phyloP scores from a whole-genome alignment of 2,113 vertebrate genomes.

The Gasterosteus nipponicus region DNA sequence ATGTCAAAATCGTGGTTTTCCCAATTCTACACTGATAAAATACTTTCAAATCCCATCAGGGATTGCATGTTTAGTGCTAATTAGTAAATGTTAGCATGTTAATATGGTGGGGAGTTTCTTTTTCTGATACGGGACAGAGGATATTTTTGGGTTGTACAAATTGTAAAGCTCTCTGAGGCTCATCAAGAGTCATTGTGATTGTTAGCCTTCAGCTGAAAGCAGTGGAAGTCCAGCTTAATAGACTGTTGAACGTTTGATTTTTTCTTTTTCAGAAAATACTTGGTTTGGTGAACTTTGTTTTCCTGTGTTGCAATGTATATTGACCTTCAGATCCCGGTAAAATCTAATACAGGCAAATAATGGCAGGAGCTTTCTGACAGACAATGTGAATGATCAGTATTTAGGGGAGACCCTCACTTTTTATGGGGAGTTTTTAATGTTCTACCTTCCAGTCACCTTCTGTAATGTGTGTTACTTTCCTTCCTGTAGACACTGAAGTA shows the following conservation, averaged over 20 bases:
- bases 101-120: not conserved
- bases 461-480: not conserved
- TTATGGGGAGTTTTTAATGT: not conserved
- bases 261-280: not conserved
- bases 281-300: not conserved
- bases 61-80: not conserved
- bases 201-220: not conserved
- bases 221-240: not conserved
- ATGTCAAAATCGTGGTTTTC: not conserved
- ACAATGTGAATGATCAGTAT: not conserved
- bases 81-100: not conserved
- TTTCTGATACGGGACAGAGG: too few relatives aligned
- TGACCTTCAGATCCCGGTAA: not conserved
- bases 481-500: constrained; percentile 86
- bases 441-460: not conserved
- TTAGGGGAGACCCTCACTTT: not conserved
- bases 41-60: not conserved
- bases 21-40: not conserved
- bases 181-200: not conserved
- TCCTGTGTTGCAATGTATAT: not conserved
- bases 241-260: not conserved
- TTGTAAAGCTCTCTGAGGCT: too few relatives aligned
- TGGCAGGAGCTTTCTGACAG: not conserved
- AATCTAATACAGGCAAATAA: not conserved
- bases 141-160: too few relatives aligned